Conservation (phyloP, 2,797 vertebrate species). For the Rhinophrynus dorsalis region DNA sequence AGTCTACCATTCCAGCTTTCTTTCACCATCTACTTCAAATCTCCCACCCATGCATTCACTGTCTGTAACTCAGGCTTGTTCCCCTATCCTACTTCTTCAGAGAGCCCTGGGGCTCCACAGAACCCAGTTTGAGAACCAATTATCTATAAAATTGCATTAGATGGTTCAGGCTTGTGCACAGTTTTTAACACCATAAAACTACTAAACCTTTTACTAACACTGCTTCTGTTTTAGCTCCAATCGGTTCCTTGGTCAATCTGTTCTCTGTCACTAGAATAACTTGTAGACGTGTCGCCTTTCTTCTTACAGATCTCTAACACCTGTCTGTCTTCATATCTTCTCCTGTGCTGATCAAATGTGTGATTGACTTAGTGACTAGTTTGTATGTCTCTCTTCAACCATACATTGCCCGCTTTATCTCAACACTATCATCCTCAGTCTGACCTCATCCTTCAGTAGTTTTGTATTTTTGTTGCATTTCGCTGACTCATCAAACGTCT, state of each 20-base stretch:
- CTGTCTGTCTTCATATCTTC: not conserved
- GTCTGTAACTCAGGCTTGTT: no score
- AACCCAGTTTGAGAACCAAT: no score
- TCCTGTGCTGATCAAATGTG: not conserved
- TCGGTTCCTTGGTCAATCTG: no score
- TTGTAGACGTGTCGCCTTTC: not conserved
- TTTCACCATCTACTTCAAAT: not conserved
- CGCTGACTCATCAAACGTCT: not conserved
- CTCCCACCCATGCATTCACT: no score
- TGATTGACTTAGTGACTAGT: not conserved
- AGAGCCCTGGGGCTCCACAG: no score
- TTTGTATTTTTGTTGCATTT: constrained; percentile 31
- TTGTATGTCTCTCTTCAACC: constrained; percentile 1
- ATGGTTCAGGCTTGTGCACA: no score
- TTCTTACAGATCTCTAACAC: not conserved
- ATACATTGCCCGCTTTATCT: not conserved
- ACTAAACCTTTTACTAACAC: no score
- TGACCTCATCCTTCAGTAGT: constrained; percentile 32
- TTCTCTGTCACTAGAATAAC: not conserved
- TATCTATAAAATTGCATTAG: no score
- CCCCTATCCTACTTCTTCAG: no score
- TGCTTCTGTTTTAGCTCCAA: no score
- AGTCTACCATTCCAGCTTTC: not conserved
- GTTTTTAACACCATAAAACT: no score
- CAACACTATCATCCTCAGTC: not conserved